phyloP scores from a whole-genome alignment of 2,888 invertebrate species.

The Watsonalla cultraria region DNA sequence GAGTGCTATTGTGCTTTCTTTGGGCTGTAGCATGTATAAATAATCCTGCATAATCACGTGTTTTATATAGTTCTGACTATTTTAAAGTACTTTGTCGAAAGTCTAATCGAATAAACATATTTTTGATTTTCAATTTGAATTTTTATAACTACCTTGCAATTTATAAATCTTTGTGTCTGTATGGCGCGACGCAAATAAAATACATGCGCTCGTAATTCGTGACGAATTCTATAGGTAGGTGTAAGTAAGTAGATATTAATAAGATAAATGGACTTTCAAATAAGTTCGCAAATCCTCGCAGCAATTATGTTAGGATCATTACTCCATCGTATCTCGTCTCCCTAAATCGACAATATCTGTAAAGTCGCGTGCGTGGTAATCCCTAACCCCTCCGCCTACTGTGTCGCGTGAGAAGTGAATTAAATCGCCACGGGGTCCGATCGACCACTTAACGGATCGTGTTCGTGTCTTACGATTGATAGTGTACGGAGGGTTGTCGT shows the following conservation, averaged over 20 bases:
- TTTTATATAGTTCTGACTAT: too few species aligned
- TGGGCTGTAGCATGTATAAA: too few species aligned
- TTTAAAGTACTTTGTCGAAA: too few species aligned
- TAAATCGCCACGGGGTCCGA: conserved; percentile 65
- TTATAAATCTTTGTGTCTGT: too few species aligned
- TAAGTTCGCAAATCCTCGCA: conserved; percentile 35
- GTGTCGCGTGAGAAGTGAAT: conserved; percentile 74
- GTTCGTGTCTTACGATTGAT: conserved; percentile 69
- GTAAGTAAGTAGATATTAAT: not conserved
- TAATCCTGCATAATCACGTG: too few species aligned
- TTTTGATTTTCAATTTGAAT: too few species aligned
- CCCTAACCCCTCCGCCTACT: conserved; percentile 61
- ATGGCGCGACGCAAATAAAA: too few species aligned
- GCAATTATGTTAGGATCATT: conserved; percentile 57
- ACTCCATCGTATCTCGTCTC: conserved; percentile 49
- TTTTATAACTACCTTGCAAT: too few species aligned
- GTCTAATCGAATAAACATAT: too few species aligned
- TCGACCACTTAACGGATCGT: conserved; percentile 68
- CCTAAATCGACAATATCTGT: conserved; percentile 74
- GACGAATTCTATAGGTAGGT: not conserved
- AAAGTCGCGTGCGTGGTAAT: conserved; percentile 69
- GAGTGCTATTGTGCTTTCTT: too few species aligned
- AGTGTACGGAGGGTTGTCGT: conserved; percentile 54
- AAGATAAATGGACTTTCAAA: conserved; percentile 1
- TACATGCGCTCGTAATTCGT: too few species aligned